Evolutionary conservation across 1,140 invertebrate species (phyloP), one percentile per base, ranked within the genome.

Genomic region (Drosophila nannoptera): DNA sequence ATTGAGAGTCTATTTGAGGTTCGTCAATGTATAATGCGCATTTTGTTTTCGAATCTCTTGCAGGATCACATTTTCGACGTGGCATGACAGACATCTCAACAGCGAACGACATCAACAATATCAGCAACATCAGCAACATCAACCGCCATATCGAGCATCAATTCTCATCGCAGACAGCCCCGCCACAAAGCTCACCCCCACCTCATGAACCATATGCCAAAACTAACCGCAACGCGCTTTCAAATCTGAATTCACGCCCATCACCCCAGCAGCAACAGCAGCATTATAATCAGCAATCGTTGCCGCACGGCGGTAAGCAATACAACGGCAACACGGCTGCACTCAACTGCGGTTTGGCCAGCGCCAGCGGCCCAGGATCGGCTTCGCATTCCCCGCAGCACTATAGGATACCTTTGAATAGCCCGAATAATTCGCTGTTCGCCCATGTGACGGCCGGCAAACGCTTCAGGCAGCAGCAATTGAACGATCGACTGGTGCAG

Each of bases 21-120:
- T 22, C 22, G 22, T 22, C 22, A 2, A 42, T n/a, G 14, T 43
- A 7, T 43, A 2, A 43, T 6, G 4, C 32, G 7, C 12, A 12
- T 2, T 54, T 22, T 60, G 4, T 48, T 32, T 8, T 2, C 11
- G 2, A 12, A 6, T 63, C 36, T 45, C 0, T 89, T 89, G 35
- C 75, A 89, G 88, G 88, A 80, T 49, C 65, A 55, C 87, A 89
- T 87, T 67, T 81, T 75, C 80, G 80, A 80, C 88, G 88, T 89
- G 88, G 88, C 74, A 89, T 89, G 88, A 89, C 88, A 78, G 88
- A 89, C 88, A 77, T 89, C 80, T 88, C 88, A 80, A 89, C 88
- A 73, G 75, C 68, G 69, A 87, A 88, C 88, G 77, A 87, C 87
- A 77, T 73, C 59, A 78, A 68, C 72, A 88, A 87, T 82, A 77